Base-by-base conservation (phyloP, 2,113 vertebrate genomes). In the Ginglymostoma cirratum region DNA sequence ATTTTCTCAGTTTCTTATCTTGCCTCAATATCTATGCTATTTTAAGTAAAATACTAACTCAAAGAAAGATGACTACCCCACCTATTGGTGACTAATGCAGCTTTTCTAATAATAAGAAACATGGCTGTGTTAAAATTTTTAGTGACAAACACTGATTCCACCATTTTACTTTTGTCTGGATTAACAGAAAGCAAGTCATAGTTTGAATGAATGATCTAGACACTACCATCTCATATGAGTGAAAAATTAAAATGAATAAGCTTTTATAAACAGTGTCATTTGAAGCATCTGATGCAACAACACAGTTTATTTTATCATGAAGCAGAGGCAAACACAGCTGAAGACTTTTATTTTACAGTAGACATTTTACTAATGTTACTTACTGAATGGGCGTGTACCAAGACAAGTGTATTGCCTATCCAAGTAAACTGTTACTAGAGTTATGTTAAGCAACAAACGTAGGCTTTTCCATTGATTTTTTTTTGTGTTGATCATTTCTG, bases 401-500 rank as follows among this genome's bases (percentile, higher is more conserved):
- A 17, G 15, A 30, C 5, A 45, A 42, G 78, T 21, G 0, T 21
- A 42, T 42, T 0, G 14, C 4, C 30, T 55, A 34, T 27, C 23
- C 80, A 85, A 52, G 86, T 87, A 87, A 87, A 87, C 24, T 3
- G n/a, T n/a, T n/a, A 17, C 1, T n/a, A 17, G 30, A 92, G 17
- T 65, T 61, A 23, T 92, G 55, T 2, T 65, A 5, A 61, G 30
- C 19, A 65, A 92, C 55, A 92, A n/a, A 0, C 80, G 19, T 15
- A 92, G 30, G 8, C 30, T 61, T 92, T 92, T 92, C 55, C 87
- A 92, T 92, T 92, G 52, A 19, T 92, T 92, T 52, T 90, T 90
- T 3, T 61, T 61, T n/a, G 87, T 19, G 55, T 65, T 4, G 15
- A n/a, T 90, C 34, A 65, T 92, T 92, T 30, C 87, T 65, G 17